These are phyloP conservation scores for Selenia dentaria DNA, from an alignment of 2,888 invertebrate genomes.

Conservation along the genomic window DNA sequence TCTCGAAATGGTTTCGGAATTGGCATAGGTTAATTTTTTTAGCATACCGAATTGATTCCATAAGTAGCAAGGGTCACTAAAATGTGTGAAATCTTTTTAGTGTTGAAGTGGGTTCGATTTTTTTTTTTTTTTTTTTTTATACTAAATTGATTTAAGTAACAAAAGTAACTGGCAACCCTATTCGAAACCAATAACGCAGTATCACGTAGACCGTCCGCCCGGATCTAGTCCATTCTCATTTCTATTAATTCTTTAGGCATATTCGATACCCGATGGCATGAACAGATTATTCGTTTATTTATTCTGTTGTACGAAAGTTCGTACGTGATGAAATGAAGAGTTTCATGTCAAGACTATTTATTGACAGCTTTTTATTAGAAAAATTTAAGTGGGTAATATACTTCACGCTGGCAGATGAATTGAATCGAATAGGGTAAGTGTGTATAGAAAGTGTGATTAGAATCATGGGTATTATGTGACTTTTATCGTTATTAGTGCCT, in stretches of 20 bases:
- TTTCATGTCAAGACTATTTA: not conserved
- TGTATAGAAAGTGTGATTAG: not conserved
- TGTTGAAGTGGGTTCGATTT: no score
- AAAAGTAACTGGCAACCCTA: constrained; percentile 8
- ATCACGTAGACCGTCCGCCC: constrained; percentile 48
- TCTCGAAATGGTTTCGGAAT: no score
- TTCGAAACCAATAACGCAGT: constrained; percentile 44
- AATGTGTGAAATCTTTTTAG: no score
- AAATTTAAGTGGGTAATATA: not conserved
- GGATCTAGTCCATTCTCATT: constrained; percentile 36
- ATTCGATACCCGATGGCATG: constrained; percentile 11
- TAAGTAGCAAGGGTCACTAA: no score
- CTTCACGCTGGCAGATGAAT: not conserved
- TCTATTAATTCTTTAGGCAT: constrained; percentile 49
- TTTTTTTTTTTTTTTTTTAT: no score
- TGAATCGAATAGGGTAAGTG: not conserved
- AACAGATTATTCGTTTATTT: constrained; percentile 18
- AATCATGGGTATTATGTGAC: not conserved
- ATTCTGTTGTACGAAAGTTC: constrained; percentile 9
- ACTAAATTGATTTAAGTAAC: no score
- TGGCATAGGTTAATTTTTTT: no score
- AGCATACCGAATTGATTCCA: no score
- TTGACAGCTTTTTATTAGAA: not conserved
- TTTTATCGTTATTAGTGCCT: no score
- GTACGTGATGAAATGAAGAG: constrained; percentile 17